phyloP scores from a whole-genome alignment of 2,113 vertebrate species.

The Proterorhinus semilunaris region DNA sequence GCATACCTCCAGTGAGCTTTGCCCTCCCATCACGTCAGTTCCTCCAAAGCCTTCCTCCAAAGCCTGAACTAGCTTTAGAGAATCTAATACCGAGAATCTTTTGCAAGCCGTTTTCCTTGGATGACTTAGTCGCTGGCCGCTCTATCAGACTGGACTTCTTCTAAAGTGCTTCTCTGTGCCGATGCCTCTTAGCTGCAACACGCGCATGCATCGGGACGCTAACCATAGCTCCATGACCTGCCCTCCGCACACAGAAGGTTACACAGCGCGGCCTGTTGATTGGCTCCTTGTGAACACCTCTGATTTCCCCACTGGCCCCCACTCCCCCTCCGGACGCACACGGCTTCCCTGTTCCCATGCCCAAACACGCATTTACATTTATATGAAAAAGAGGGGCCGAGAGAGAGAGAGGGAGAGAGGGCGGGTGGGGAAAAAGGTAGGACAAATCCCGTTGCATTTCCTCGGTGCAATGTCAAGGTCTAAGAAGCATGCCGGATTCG shows the following conservation, averaged over 20 bases:
- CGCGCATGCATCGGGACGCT: conserved; percentile 35
- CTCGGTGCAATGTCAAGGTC: conserved; percentile 54
- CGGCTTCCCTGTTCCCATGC: conserved; percentile 50
- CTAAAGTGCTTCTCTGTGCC: conserved; percentile 22
- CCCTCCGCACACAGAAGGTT: conserved; percentile 36
- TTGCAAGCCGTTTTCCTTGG: neutral
- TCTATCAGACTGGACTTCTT: conserved; percentile 17
- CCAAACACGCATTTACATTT: conserved; percentile 75
- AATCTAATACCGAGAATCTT: no score
- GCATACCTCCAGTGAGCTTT: no score
- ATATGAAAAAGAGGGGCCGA: conserved; percentile 68
- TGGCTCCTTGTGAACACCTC: conserved; percentile 41
- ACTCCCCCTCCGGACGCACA: conserved; percentile 52
- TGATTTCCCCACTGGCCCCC: conserved; percentile 60
- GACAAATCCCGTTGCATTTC: conserved; percentile 60
- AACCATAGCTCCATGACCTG: conserved; percentile 47
- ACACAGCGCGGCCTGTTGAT: conserved; percentile 40
- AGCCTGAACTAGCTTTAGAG: no score
- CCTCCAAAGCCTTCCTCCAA: no score
- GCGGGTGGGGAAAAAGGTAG: conserved; percentile 44
- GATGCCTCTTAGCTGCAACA: conserved; percentile 26
- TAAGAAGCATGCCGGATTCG: conserved; percentile 44
- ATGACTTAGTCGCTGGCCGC: conserved; percentile 17
- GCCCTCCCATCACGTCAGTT: no score
- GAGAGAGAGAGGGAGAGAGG: conserved; percentile 49